Conservation (phyloP, 53 echinoderm and acorn worm species). For the Henricia sp. region DNA sequence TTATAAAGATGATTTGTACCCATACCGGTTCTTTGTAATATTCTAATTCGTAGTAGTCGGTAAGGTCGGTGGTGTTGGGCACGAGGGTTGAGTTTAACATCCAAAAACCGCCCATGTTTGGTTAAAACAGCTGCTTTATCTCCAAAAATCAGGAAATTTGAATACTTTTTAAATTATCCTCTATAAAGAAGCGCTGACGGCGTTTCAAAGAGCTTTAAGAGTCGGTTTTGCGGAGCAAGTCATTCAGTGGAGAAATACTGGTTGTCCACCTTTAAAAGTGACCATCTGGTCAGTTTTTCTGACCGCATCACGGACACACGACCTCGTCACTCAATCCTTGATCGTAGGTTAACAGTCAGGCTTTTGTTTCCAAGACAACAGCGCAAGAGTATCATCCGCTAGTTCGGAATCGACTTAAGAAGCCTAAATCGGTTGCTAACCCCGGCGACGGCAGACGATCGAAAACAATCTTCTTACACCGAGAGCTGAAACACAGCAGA, state of each 20-base stretch:
- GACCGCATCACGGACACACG: no score
- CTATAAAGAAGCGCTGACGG: conserved; percentile 6
- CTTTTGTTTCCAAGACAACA: no score
- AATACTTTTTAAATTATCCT: background rate
- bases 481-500: no score
- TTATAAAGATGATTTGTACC: conserved; percentile 71
- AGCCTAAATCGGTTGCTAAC: no score
- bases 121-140: background rate
- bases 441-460: no score
- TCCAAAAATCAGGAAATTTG: background rate
- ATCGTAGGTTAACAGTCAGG: no score
- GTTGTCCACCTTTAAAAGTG: background rate
- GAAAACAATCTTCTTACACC: no score
- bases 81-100: background rate
- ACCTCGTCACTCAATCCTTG: no score
- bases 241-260: background rate
- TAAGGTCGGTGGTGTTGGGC: conserved; percentile 1
- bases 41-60: background rate
- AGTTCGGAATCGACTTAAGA: no score
- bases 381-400: no score
- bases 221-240: background rate
- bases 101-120: background rate
- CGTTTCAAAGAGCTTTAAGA: background rate
- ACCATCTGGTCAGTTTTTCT: background rate
- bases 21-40: conserved; percentile 85